These are phyloP conservation scores for Clistopyga incitator DNA, from an alignment of 2,888 invertebrate genomes.

Conservation along the genomic window DNA sequence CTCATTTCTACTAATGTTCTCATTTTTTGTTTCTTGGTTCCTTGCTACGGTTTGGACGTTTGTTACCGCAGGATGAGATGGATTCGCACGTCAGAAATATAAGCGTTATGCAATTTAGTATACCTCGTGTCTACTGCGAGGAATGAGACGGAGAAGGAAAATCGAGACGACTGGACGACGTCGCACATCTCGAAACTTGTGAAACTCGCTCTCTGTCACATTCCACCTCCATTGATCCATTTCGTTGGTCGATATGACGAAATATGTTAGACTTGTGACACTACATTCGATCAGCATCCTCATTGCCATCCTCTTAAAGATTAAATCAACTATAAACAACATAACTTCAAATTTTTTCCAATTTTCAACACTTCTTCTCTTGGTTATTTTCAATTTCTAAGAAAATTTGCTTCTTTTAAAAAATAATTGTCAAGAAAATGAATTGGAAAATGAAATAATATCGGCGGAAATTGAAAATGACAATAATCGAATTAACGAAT, in stretches of 20 bases:
- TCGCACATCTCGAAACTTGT: conserved; percentile 4
- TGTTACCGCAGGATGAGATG: conserved; percentile 14
- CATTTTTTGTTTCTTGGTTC: too few species aligned
- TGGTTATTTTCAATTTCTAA: neutral
- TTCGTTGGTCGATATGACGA: conserved; percentile 44
- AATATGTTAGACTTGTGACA: neutral
- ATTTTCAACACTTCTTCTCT: neutral
- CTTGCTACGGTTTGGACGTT: neutral
- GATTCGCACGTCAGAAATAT: conserved; percentile 9
- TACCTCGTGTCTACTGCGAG: neutral
- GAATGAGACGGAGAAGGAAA: neutral
- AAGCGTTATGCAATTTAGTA: conserved; percentile 35
- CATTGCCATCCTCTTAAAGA: conserved; percentile 16
- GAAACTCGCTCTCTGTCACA: conserved; percentile 17
- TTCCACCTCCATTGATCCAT: conserved; percentile 45
- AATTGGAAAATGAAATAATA: too few species aligned
- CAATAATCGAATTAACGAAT: too few species aligned
- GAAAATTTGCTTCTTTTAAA: neutral
- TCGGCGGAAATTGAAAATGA: too few species aligned
- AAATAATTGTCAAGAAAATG: too few species aligned
- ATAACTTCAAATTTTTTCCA: too few species aligned
- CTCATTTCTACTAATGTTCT: conserved; percentile 17
- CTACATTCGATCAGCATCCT: neutral
- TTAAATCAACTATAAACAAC: neutral
- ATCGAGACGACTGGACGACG: neutral